phyloP scores from a whole-genome alignment of 1,140 invertebrate species.

The Laodelphax striatellus region DNA sequence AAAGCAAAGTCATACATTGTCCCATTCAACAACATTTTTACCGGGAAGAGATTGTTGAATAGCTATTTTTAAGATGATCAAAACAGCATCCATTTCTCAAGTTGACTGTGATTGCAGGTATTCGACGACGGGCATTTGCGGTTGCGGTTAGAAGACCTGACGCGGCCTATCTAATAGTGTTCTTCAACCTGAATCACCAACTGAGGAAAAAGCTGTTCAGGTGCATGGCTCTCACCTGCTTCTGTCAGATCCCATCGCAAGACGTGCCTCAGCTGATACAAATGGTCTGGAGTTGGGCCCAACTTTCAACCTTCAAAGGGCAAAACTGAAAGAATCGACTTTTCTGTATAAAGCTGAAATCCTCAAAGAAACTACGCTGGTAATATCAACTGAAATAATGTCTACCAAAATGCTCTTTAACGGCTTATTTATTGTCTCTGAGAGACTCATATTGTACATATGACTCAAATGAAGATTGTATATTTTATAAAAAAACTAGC shows the following conservation, averaged over 20 bases:
- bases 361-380: slow-evolving; percentile 14
- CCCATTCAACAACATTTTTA: too few relatives aligned
- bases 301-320: slow-evolving; percentile 69
- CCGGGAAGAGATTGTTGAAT: too few relatives aligned
- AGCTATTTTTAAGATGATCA: background rate
- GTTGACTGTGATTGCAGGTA: slow-evolving; percentile 43
- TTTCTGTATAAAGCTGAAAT: slow-evolving; percentile 46
- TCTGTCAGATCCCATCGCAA: slow-evolving; percentile 62
- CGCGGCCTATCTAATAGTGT: slow-evolving; percentile 86
- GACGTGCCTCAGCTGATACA: slow-evolving; percentile 81
- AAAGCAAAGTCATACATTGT: too few relatives aligned
- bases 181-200: slow-evolving; percentile 59
- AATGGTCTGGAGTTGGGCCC: slow-evolving; percentile 89
- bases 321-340: slow-evolving; percentile 64
- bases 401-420: too few relatives aligned
- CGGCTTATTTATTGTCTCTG: too few relatives aligned
- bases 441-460: too few relatives aligned
- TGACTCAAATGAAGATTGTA: too few relatives aligned
- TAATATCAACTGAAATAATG: background rate
- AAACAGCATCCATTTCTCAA: background rate
- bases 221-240: slow-evolving; percentile 63
- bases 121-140: too few relatives aligned
- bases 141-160: slow-evolving; percentile 81
- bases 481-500: too few relatives aligned
- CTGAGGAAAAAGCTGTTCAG: slow-evolving; percentile 69